Conservation (phyloP, 2,797 vertebrate genomes). For the Peromyscus melanophrys region DNA sequence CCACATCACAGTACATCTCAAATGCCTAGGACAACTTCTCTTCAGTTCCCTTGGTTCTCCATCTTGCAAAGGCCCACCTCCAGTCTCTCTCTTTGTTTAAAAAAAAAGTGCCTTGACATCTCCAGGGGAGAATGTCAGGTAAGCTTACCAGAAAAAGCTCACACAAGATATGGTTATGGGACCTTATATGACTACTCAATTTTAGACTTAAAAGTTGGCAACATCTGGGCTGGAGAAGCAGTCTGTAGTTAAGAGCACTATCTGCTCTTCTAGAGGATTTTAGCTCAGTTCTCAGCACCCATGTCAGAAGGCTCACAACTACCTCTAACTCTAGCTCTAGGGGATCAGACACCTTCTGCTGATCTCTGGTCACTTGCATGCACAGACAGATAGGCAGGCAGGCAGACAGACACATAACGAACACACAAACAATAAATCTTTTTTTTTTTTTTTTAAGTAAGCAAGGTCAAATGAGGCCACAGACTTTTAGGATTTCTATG, state of each 20-base stretch:
- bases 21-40: not conserved
- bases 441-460: not conserved
- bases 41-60: not conserved
- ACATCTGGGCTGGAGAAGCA: not conserved
- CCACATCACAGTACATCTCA: not conserved
- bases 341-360: not conserved
- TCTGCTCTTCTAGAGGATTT: not conserved
- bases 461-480: slow-evolving; percentile 3
- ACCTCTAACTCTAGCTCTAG: not conserved
- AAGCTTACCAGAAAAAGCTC: not conserved
- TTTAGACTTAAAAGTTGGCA: not conserved
- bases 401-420: not conserved
- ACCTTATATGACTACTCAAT: not conserved
- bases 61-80: not conserved
- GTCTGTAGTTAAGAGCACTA: not conserved
- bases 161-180: not conserved
- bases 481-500: not conserved
- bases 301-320: not conserved
- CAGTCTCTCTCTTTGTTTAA: not conserved
- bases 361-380: not conserved
- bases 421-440: not conserved
- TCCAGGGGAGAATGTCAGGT: not conserved
- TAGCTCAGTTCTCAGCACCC: not conserved
- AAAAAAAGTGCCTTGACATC: not conserved
- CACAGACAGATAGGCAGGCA: not conserved